Percentiles rank a stretch among this genome's conserved stretches.
These are phyloP conservation scores for Aurelia aurita complex sp. Pacific DNA, from an alignment of 30 jellyfish, hydroid and myxozoan species.

Conservation along the genomic window DNA sequence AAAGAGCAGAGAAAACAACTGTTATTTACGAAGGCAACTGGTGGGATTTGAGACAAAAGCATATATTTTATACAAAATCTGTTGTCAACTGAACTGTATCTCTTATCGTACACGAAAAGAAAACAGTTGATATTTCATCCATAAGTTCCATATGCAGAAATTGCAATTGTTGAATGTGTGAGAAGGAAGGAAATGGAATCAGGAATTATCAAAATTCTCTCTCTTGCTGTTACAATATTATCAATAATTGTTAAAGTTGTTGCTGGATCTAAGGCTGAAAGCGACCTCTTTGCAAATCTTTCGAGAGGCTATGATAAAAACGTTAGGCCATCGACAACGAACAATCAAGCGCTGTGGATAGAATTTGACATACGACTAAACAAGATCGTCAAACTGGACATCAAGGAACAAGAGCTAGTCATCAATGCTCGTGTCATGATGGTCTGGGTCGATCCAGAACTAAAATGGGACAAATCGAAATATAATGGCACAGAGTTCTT, in stretches of 20 bases:
- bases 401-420: conserved; percentile 42
- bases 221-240: too few relatives aligned
- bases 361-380: conserved; percentile 12
- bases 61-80: too few relatives aligned
- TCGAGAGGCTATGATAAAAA: conserved; percentile 1
- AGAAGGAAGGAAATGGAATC: too few relatives aligned
- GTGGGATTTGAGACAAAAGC: too few relatives aligned
- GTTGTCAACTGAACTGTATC: too few relatives aligned
- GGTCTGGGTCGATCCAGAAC: conserved; percentile 59
- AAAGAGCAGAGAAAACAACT: too few relatives aligned
- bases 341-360: not conserved
- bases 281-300: not conserved
- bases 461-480: conserved; percentile 43
- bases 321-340: conserved; percentile 14
- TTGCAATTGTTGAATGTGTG: too few relatives aligned
- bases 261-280: not conserved
- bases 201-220: too few relatives aligned
- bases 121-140: not conserved
- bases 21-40: too few relatives aligned
- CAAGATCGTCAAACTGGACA: conserved; percentile 51
- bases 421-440: conserved; percentile 22
- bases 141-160: too few relatives aligned
- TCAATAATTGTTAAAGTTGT: too few relatives aligned
- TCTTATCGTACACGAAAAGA: not conserved
- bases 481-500: conserved; percentile 26